phyloP scores from a whole-genome alignment of 2,113 vertebrate species.

The Hippocampus zosterae region DNA sequence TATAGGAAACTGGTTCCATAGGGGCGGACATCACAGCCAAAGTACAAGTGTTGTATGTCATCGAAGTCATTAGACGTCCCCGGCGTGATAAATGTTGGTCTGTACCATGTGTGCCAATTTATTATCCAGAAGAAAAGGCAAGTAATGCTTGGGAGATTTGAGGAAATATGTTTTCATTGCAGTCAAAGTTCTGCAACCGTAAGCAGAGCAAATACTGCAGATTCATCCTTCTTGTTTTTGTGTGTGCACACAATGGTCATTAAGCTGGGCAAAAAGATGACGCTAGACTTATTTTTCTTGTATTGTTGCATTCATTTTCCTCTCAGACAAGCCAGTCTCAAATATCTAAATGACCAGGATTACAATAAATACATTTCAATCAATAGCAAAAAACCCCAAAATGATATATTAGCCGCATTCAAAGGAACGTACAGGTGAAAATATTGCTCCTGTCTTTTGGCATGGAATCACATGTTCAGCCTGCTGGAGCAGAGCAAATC shows the following conservation, averaged over 20 bases:
- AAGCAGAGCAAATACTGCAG: not conserved
- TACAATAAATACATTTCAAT: too few relatives aligned
- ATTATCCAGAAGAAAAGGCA: constrained; percentile 25
- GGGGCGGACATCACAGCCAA: constrained; percentile 36
- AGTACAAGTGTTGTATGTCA: constrained; percentile 41
- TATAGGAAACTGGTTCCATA: constrained; percentile 59
- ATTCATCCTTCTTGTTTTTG: not conserved
- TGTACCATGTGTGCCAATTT: constrained; percentile 41
- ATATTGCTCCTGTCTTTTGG: too few relatives aligned
- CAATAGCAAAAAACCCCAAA: too few relatives aligned
- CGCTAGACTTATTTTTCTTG: not conserved
- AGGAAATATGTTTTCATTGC: constrained; percentile 13
- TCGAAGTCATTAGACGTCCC: constrained; percentile 36
- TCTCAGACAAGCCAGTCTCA: too few relatives aligned
- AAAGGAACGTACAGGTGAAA: too few relatives aligned
- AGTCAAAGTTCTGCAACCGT: not conserved
- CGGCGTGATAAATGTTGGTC: constrained; percentile 36
- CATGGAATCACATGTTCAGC: too few relatives aligned
- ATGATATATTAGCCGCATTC: too few relatives aligned
- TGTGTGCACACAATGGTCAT: not conserved
- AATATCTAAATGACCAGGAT: too few relatives aligned
- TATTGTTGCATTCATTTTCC: not conserved
- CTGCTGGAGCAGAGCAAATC: too few relatives aligned
- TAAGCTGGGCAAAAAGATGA: not conserved
- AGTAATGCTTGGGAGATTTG: constrained; percentile 13